Conservation (phyloP, 2,113 vertebrate genomes). For the Acanthisitta chloris region DNA sequence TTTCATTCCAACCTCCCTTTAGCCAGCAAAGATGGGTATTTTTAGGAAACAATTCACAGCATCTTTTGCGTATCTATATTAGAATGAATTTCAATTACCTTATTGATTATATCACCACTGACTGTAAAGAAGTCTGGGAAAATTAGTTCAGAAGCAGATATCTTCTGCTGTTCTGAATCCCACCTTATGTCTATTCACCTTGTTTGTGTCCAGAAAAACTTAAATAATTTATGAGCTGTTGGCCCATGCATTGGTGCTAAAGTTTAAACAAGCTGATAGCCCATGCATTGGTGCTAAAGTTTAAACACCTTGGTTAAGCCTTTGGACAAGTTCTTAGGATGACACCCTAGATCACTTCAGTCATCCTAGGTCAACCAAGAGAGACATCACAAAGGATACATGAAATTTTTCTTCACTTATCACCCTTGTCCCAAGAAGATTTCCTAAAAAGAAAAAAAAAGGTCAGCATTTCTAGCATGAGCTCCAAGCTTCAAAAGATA, state of each 20-base stretch:
- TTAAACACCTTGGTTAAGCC: background rate
- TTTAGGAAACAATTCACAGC: background rate
- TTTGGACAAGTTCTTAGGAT: background rate
- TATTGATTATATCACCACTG: background rate
- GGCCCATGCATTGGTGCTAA: background rate
- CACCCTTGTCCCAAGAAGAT: background rate
- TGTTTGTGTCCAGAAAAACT: background rate
- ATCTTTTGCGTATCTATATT: background rate
- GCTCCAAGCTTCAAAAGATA: background rate
- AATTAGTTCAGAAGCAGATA: background rate
- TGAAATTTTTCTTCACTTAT: background rate
- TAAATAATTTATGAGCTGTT: background rate
- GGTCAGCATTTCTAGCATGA: background rate
- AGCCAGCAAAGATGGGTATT: background rate
- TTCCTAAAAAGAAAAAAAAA: background rate
- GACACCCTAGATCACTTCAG: background rate
- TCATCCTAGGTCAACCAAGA: background rate
- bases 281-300: background rate
- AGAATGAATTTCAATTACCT: background rate
- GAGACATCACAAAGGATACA: fast-evolving
- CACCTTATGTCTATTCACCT: background rate
- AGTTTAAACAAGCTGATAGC: background rate
- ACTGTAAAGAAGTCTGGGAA: background rate
- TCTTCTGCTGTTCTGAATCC: background rate
- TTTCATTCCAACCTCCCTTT: background rate